Percentiles rank a stretch among this genome's conserved stretches.
These are phyloP conservation scores for Sebastes glaucus DNA, from an alignment of 2,797 vertebrate species.

Conservation along the genomic window DNA sequence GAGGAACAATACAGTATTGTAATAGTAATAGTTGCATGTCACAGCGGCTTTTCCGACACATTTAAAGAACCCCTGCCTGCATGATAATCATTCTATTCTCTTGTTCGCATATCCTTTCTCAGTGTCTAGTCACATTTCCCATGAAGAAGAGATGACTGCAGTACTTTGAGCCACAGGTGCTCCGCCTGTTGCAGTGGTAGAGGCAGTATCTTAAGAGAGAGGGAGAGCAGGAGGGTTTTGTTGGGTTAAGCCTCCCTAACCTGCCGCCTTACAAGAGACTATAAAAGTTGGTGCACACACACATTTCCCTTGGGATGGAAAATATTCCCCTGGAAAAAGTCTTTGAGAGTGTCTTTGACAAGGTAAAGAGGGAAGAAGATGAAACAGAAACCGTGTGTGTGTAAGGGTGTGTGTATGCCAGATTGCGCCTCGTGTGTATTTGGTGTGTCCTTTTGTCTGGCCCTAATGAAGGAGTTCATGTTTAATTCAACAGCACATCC, in stretches of 20 bases:
- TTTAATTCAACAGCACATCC: slow-evolving; percentile 87
- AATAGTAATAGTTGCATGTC: not conserved
- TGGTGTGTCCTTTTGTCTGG: slow-evolving; percentile 82
- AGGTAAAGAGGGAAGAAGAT: slow-evolving; percentile 64
- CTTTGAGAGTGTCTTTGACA: slow-evolving; percentile 76
- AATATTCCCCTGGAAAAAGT: slow-evolving; percentile 65
- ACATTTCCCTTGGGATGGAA: slow-evolving; percentile 61
- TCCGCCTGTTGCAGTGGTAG: slow-evolving; percentile 54
- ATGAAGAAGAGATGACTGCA: slow-evolving; percentile 19
- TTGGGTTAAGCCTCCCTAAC: slow-evolving; percentile 55
- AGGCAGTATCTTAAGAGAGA: slow-evolving; percentile 28
- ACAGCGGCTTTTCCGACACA: not conserved
- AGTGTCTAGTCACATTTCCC: slow-evolving; percentile 1
- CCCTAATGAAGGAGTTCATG: slow-evolving; percentile 84
- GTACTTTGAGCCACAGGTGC: slow-evolving; percentile 66
- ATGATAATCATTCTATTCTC: slow-evolving; percentile 13
- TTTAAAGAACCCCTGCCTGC: slow-evolving; percentile 1
- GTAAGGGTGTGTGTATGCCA: not conserved
- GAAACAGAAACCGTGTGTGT: slow-evolving; percentile 34
- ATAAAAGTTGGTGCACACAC: slow-evolving; percentile 54
- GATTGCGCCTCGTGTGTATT: slow-evolving; percentile 66
- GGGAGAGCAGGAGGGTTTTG: slow-evolving; percentile 27
- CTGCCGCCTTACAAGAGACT: slow-evolving; percentile 44
- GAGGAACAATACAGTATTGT: slow-evolving; percentile 6
- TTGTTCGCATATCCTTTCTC: slow-evolving; percentile 8